phyloP scores from a whole-genome alignment of 1,140 invertebrate genomes.

The Drosophila nigrodunni region DNA sequence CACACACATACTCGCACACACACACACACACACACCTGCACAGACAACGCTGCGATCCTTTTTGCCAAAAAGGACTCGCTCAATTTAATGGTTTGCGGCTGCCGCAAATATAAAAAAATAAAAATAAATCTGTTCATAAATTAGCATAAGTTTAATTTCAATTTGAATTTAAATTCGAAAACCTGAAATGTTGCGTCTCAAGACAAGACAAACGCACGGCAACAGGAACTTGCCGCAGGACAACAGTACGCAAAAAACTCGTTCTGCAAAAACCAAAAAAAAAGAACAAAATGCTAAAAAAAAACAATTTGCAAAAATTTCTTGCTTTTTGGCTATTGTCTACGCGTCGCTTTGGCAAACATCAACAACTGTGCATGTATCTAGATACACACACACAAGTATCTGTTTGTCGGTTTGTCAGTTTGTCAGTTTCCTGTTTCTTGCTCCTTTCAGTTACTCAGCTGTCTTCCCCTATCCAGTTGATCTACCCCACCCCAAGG shows the following conservation, averaged over 20 bases:
- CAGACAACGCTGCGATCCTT: conserved; percentile 24
- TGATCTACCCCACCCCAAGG: conserved; percentile 1
- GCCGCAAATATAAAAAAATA: conserved; percentile 52
- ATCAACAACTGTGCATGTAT: conserved; percentile 1
- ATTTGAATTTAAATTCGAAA: conserved; percentile 59
- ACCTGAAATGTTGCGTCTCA: conserved; percentile 54
- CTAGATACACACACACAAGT: not conserved
- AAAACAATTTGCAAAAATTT: conserved; percentile 79
- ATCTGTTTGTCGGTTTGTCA: conserved; percentile 26
- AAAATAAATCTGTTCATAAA: conserved; percentile 52
- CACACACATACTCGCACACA: conserved; percentile 16
- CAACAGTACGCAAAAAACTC: conserved; percentile 44
- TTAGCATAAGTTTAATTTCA: conserved; percentile 81
- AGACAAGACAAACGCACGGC: conserved; percentile 18
- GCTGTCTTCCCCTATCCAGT: conserved; percentile 13
- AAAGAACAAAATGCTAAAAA: conserved; percentile 2
- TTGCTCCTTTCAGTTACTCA: not conserved
- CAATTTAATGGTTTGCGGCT: conserved; percentile 80
- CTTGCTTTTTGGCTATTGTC: conserved; percentile 57
- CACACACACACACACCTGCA: not conserved
- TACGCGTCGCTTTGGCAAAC: conserved; percentile 19
- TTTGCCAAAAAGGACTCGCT: conserved; percentile 38
- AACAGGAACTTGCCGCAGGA: conserved; percentile 21
- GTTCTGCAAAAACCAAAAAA: conserved; percentile 51
- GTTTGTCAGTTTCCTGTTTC: conserved; percentile 49